Evolutionary conservation across 2,113 vertebrate genomes (phyloP).

Genomic region (Helogale parvula): DNA sequence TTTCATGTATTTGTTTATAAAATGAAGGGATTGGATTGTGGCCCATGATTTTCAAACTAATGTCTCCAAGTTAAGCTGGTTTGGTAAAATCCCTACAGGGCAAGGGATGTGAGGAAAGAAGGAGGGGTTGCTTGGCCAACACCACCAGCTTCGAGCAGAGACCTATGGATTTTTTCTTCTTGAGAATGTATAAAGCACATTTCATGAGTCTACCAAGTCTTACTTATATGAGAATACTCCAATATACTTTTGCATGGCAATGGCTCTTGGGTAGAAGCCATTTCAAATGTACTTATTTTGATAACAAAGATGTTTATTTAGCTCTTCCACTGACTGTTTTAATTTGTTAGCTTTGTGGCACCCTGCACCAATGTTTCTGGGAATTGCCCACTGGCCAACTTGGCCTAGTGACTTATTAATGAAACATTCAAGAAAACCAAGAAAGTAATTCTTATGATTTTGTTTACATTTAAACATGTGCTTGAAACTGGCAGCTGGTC

Average conservation of each 20-base stretch:
- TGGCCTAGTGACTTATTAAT: conserved; percentile 20
- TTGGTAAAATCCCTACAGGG: not conserved
- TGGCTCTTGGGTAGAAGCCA: not conserved
- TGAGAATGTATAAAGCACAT: not conserved
- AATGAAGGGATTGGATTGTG: not conserved
- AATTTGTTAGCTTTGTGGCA: not conserved
- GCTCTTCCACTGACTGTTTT: not conserved
- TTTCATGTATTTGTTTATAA: not conserved
- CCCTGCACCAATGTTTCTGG: not conserved
- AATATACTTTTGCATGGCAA: not conserved
- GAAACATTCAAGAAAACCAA: not conserved
- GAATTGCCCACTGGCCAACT: not conserved
- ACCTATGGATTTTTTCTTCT: not conserved
- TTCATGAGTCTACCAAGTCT: not conserved
- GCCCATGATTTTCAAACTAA: not conserved
- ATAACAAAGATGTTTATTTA: not conserved
- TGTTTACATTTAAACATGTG: not conserved
- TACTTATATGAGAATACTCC: not conserved
- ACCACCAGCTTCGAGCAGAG: not conserved
- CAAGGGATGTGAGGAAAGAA: not conserved
- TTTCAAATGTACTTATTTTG: not conserved
- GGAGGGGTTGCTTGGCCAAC: too few species aligned
- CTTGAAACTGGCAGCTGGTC: not conserved
- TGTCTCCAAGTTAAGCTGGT: not conserved
- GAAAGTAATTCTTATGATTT: not conserved